Evolutionary conservation across 2,888 invertebrate genomes (phyloP).

Genomic region (Diadromus collaris): DNA sequence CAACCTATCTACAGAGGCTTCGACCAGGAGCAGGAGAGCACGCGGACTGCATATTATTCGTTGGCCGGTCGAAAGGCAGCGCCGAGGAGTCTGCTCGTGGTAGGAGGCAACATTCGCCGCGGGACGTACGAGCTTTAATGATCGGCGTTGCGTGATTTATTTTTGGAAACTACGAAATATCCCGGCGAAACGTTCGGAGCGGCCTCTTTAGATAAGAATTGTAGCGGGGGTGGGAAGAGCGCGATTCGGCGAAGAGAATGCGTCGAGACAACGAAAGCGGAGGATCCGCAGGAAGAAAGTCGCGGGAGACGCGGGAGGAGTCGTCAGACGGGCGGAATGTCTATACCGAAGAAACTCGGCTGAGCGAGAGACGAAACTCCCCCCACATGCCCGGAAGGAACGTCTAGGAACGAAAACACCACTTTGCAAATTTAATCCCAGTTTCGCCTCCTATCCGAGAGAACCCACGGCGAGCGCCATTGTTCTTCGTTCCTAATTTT

Average conservation of each 20-base stretch:
- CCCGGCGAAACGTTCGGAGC: constrained; percentile 41
- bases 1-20: constrained; percentile 62
- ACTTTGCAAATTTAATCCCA: constrained; percentile 69
- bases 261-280: constrained; percentile 49
- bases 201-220: constrained; percentile 61
- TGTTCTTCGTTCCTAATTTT: constrained; percentile 47
- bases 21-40: constrained; percentile 57
- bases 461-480: constrained; percentile 45
- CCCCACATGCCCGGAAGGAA: constrained; percentile 70
- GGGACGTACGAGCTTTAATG: constrained; percentile 66
- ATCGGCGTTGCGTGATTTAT: constrained; percentile 75
- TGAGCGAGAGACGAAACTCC: constrained; percentile 46
- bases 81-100: constrained; percentile 33
- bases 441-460: constrained; percentile 31
- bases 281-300: constrained; percentile 23
- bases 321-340: constrained; percentile 3
- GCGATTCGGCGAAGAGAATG: constrained; percentile 38
- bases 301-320: constrained; percentile 43
- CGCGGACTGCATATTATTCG: constrained; percentile 71
- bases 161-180: constrained; percentile 71
- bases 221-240: constrained; percentile 35
- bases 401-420: constrained; percentile 65
- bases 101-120: constrained; percentile 45
- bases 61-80: constrained; percentile 60
- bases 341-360: constrained; percentile 37